Evolutionary conservation across 2,797 vertebrate genomes (phyloP).

Genomic region (Parauchenoglanis ngamensis): DNA sequence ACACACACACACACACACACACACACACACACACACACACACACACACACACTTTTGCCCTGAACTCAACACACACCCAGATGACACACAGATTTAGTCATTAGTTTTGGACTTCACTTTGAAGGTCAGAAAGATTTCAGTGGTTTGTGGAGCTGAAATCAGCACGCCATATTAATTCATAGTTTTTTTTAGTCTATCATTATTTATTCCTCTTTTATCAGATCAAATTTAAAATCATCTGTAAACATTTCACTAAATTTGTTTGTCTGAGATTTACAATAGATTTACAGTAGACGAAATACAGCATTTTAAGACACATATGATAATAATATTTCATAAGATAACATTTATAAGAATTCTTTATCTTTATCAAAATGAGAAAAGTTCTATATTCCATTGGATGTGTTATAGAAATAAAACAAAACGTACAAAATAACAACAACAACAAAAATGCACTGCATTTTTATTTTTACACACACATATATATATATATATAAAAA

Average conservation of each 20-base stretch:
- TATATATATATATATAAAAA: background rate
- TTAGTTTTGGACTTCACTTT: background rate
- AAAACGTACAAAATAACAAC: background rate
- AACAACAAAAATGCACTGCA: background rate
- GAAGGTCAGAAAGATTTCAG: background rate
- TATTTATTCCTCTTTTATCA: background rate
- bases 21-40: conserved; percentile 50
- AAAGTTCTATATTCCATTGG: background rate
- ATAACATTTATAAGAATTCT: background rate
- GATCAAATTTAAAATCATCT: background rate
- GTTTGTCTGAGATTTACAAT: background rate
- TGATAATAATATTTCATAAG: background rate
- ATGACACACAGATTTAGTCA: conserved; percentile 12
- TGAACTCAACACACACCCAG: conserved; percentile 6
- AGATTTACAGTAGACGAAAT: background rate
- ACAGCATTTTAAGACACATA: too few species aligned
- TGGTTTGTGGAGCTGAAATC: background rate
- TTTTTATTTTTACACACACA: background rate
- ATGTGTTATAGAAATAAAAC: too few species aligned
- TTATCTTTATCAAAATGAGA: background rate
- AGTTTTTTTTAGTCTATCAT: background rate
- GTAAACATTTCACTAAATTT: background rate
- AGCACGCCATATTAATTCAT: background rate
- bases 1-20: conserved; percentile 25
- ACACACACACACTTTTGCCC: background rate